A percentile compares a stretch with the other conserved stretches of the same genome.
Evolutionary conservation across 2,113 vertebrate genomes (phyloP).

Genomic region (Corvus cornix): DNA sequence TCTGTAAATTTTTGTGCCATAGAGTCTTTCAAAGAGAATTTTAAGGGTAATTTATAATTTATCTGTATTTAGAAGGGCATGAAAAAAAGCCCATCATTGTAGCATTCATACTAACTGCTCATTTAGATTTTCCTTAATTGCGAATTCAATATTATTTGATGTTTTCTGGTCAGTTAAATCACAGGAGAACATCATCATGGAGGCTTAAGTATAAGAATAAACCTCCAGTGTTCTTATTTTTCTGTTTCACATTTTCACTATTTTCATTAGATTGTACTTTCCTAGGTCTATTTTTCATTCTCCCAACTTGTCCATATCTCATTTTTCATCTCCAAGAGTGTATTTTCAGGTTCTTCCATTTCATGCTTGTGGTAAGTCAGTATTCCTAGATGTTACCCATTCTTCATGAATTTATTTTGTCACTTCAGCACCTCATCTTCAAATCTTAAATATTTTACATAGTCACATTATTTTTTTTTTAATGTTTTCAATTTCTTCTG

Average conservation of each 20-base stretch:
- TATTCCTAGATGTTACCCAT: neutral
- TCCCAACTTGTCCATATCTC: neutral
- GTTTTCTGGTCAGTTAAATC: neutral
- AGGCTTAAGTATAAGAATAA: neutral
- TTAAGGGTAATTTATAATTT: neutral
- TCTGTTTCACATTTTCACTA: neutral
- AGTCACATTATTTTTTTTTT: neutral
- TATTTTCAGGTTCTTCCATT: neutral
- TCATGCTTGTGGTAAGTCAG: neutral
- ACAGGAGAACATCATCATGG: neutral
- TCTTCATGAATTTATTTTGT: neutral
- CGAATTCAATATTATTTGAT: neutral
- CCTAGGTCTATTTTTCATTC: neutral
- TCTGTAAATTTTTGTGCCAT: neutral
- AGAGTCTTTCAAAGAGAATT: neutral
- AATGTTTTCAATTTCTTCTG: neutral
- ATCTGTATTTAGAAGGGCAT: neutral
- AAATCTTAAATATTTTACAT: neutral
- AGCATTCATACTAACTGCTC: neutral
- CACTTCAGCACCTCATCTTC: neutral
- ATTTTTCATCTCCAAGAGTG: neutral
- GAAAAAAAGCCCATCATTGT: fast-evolving
- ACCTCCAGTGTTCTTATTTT: neutral
- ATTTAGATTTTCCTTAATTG: neutral
- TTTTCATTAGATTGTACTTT: neutral